Percentiles rank a stretch among this genome's conserved stretches.
Evolutionary conservation across 2,888 invertebrate species (phyloP).

Genomic region (Dendrolimus pini): DNA sequence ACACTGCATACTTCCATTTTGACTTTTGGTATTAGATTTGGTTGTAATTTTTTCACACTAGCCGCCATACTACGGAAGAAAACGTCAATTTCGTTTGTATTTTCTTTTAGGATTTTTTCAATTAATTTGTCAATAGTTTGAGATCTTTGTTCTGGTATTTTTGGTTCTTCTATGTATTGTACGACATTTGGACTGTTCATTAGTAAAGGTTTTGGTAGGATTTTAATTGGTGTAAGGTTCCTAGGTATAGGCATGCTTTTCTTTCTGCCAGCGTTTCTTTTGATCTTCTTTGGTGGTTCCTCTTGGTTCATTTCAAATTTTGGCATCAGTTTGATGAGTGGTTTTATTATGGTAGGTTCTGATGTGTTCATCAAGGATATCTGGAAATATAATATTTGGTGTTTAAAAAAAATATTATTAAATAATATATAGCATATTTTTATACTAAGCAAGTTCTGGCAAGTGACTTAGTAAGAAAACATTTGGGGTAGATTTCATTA

Average conservation of each 20-base stretch:
- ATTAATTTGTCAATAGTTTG: slow-evolving; percentile 61
- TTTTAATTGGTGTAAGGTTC: slow-evolving; percentile 57
- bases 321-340: slow-evolving; percentile 39
- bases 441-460: no score
- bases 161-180: slow-evolving; percentile 53
- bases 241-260: slow-evolving; percentile 44
- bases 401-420: no score
- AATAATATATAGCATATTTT: no score
- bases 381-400: no score
- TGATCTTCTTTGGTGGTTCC: slow-evolving; percentile 47
- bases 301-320: slow-evolving; percentile 18
- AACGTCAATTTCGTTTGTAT: slow-evolving; percentile 67
- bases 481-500: no score
- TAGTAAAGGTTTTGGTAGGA: slow-evolving; percentile 59
- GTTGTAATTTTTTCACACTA: slow-evolving; percentile 66
- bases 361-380: no score
- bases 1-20: slow-evolving; percentile 73
- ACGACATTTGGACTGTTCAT: slow-evolving; percentile 54
- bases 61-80: slow-evolving; percentile 71
- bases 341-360: slow-evolving; percentile 17
- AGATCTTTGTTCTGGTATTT: slow-evolving; percentile 44
- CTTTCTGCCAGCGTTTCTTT: slow-evolving; percentile 34
- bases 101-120: slow-evolving; percentile 62
- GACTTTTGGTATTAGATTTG: slow-evolving; percentile 66
- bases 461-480: no score